Percentiles rank a stretch among this genome's conserved stretches.
Evolutionary conservation across 92 coral and sea anemone genomes (phyloP).

Genomic region (Porites evermanni): DNA sequence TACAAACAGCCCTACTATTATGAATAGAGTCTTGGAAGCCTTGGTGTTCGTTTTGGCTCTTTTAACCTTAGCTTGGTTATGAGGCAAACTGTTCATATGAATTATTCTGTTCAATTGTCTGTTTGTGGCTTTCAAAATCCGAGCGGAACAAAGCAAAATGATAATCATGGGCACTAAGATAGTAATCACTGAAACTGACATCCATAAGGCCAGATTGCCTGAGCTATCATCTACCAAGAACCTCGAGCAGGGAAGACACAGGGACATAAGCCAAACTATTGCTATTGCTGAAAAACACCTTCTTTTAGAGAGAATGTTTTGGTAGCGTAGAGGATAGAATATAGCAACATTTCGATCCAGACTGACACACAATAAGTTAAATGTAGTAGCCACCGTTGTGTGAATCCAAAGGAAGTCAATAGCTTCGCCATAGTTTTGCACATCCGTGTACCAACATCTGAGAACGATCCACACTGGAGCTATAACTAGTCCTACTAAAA

Average conservation of each 20-base stretch:
- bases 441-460: neutral
- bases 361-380: neutral
- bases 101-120: neutral
- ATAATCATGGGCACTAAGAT: neutral
- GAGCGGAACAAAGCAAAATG: neutral
- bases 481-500: constrained; percentile 10
- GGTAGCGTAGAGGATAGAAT: neutral
- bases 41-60: neutral
- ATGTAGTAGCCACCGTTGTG: constrained; percentile 14
- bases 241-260: neutral
- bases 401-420: constrained; percentile 3
- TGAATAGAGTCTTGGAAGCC: neutral
- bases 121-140: neutral
- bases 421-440: neutral
- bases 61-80: neutral
- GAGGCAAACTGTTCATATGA: neutral
- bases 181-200: neutral
- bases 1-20: neutral
- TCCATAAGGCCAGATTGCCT: neutral
- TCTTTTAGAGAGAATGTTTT: neutral
- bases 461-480: neutral
- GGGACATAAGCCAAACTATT: neutral
- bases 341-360: neutral
- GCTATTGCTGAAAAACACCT: neutral
- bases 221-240: neutral